Percentiles rank a stretch among this genome's conserved stretches.
phyloP scores from a whole-genome alignment of 2,797 vertebrate species.

The Meda fulgida region DNA sequence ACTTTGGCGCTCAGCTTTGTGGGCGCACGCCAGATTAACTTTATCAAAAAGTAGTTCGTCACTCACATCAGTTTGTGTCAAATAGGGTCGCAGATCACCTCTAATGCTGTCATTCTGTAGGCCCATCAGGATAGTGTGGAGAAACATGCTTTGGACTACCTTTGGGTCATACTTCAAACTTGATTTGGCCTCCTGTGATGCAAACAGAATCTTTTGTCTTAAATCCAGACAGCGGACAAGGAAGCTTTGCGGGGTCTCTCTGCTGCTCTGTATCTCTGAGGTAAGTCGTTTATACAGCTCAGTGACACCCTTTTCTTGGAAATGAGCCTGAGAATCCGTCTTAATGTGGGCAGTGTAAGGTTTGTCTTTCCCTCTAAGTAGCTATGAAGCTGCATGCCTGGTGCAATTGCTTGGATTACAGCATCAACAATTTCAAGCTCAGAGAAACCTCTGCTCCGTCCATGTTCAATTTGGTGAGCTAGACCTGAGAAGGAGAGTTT shows the following conservation, averaged over 20 bases:
- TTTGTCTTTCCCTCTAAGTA: neutral
- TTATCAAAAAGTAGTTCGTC: no score
- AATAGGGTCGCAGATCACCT: no score
- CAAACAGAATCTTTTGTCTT: neutral
- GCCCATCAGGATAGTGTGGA: no score
- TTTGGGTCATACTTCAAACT: neutral
- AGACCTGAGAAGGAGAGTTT: no score
- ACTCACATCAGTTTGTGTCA: no score
- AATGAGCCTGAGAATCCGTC: neutral
- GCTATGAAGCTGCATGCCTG: neutral
- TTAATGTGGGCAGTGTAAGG: neutral
- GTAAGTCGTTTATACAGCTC: neutral
- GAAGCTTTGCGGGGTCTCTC: neutral
- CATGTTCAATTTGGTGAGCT: no score
- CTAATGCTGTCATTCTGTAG: no score
- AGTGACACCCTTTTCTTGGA: neutral
- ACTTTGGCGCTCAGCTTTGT: no score
- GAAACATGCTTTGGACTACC: no score
- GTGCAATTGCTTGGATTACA: neutral
- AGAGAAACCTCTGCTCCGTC: no score
- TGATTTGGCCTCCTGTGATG: neutral
- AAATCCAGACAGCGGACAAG: neutral
- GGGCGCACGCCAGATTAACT: no score
- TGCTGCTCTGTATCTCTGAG: neutral
- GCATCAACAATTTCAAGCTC: neutral